Evolutionary conservation across 1,140 invertebrate species (phyloP), one percentile per base, ranked within the genome.

Genomic region (Drosophila kepulauana): DNA sequence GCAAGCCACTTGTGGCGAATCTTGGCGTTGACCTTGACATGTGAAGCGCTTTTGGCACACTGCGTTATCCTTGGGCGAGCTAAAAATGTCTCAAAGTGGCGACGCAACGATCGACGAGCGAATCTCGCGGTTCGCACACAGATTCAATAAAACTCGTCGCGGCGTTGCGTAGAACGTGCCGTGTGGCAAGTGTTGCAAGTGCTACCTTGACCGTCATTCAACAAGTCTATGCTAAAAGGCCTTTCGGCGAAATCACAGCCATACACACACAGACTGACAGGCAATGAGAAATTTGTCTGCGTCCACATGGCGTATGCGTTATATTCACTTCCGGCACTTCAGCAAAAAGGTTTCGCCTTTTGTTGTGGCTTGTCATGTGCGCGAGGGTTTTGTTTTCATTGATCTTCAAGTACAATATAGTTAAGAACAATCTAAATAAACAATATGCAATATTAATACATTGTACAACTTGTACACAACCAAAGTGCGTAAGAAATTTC

Each of bases 401-500:
- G 70, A 87, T 78, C 79, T 78, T 80, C 82, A 88, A 87, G 82
- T 88, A 72, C 82, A 80, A 49, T 56, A 45, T 56, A 45, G 63
- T 51, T 51, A 61, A 48, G 64, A 54, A 54, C 20, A 45, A 20
- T 65, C n/a, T 10, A 46, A 6, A 48, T 16, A 8, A 57, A 48
- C 28, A 41, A 46, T 1, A 68, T 25, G 3, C 46, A 58, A 64
- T 35, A 28, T 58, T 15, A 13, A 28, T 25, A 46, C 13, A 15
- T 48, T 48, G 16, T n/a, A 33, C 8, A 51, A 64, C 68, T 49
- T 25, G 20, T 25, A 25, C 52, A 52, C 79, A 58, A 85, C 54
- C 78, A 78, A 81, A 78, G 84, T 84, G 77, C 75, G 79, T 86
- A 84, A 51, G 84, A 82, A 88, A 84, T 89, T 88, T 88, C 84